phyloP scores from a whole-genome alignment of 2,797 vertebrate genomes.

The Pterois miles region DNA sequence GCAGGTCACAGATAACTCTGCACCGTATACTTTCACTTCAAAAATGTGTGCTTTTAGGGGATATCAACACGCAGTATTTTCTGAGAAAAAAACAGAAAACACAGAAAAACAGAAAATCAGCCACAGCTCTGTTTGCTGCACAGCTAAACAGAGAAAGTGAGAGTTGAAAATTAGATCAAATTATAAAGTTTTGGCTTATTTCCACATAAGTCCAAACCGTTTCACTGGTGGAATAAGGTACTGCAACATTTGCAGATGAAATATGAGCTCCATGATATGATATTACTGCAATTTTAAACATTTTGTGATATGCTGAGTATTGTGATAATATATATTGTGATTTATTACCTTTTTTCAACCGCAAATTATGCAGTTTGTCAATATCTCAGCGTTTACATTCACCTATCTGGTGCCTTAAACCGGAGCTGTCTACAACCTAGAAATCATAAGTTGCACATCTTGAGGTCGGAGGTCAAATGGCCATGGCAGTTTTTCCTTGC shows the following conservation, averaged over 20 bases:
- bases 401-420: too few relatives aligned
- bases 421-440: too few relatives aligned
- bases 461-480: too few relatives aligned
- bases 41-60: slow-evolving; percentile 33
- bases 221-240: neutral
- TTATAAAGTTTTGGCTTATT: slow-evolving; percentile 1
- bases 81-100: too few relatives aligned
- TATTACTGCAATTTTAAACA: too few relatives aligned
- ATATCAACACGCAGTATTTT: slow-evolving; percentile 40
- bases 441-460: too few relatives aligned
- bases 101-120: slow-evolving; percentile 30
- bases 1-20: slow-evolving; percentile 72
- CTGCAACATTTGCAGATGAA: neutral
- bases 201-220: neutral
- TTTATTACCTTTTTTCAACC: too few relatives aligned
- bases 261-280: neutral
- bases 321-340: too few relatives aligned
- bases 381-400: too few relatives aligned
- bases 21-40: slow-evolving; percentile 51
- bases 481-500: too few relatives aligned
- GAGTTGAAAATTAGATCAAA: slow-evolving; percentile 28
- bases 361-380: too few relatives aligned
- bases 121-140: slow-evolving; percentile 31
- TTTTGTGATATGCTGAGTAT: too few relatives aligned
- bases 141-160: slow-evolving; percentile 10